Base-by-base conservation (phyloP, 1,140 invertebrate species). In the Phymastichus coffea region DNA sequence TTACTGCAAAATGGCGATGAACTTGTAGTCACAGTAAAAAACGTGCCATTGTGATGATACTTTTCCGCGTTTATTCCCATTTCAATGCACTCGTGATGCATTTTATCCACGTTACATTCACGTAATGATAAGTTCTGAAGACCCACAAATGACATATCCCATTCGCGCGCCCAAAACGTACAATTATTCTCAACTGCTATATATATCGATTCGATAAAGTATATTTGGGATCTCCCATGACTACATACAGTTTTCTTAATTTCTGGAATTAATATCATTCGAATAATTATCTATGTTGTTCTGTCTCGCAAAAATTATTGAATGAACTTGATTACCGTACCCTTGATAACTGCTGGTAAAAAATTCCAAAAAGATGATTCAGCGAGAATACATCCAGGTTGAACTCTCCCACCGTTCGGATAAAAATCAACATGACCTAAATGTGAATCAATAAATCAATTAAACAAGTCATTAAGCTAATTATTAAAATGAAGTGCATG, bases 351-450 rank as follows among this genome's bases (percentile, higher is more conserved):
- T 22, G 28, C 1, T 9, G 49, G 49, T 14, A 53, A 14, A 7
- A 17, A 40, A 1, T 20, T 17, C 37, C 37, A 40, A 2, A 53
- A 23, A 9, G 15, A 26, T 28, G 37, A 28, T 26, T 28, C 8
- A 1, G 49, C n/a, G 3, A 26, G 9, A 10, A 28, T 43, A 12
- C 38, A 54, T 3, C 38, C 53, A 25, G 53, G 53, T 37, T 47
- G 53, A 15, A 37, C 8, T 33, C 19, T 38, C 17, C 53, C 53
- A 25, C 53, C 53, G 63, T 88, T 88, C 0, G 86, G 86, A 69
- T 87, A 89, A 71, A 88, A 88, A 68, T 89, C 87, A 30, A 83
- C 78, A 61, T 87, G 80, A 35, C 86, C 86, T 80, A 8, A 60
- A 26, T 22, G 12, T 14, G 17, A 3, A n/a, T 20, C n/a, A 44